A percentile compares a stretch with the other conserved stretches of the same genome.
Conservation (phyloP, 2,888 invertebrate species). For the Podabrus alpinus region DNA sequence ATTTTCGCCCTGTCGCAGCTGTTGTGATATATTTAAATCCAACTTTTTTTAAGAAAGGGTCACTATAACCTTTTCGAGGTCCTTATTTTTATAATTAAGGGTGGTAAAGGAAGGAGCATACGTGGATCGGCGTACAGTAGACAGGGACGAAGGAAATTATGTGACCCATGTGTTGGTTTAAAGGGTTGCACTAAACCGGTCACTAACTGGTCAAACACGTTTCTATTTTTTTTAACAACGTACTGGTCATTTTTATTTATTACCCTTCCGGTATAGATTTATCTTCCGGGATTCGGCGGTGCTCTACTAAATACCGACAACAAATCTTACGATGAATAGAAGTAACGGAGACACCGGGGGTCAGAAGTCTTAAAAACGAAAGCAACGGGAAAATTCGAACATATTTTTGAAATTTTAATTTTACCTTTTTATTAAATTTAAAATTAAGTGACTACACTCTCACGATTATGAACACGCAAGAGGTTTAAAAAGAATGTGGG, state of each 20-base stretch:
- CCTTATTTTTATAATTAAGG: slow-evolving; percentile 5
- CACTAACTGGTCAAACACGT: slow-evolving; percentile 55
- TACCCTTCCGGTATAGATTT: slow-evolving; percentile 41
- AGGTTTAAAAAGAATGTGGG: neutral
- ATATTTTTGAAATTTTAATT: neutral
- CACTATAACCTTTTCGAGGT: slow-evolving; percentile 31
- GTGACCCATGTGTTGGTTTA: neutral
- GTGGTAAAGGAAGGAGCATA: slow-evolving; percentile 2
- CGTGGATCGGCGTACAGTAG: neutral
- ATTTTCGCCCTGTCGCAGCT: slow-evolving; percentile 35
- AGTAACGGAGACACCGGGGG: neutral
- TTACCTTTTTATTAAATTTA: neutral
- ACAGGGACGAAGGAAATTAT: slow-evolving; percentile 9
- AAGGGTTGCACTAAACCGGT: slow-evolving; percentile 34
- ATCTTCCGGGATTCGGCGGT: slow-evolving; percentile 19
- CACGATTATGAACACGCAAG: neutral
- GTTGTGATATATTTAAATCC: slow-evolving; percentile 26
- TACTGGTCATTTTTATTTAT: slow-evolving; percentile 48
- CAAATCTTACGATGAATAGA: neutral
- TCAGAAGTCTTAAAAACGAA: neutral
- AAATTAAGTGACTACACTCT: neutral
- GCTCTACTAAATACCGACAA: neutral
- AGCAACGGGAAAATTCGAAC: neutral
- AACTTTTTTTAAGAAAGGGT: slow-evolving; percentile 45
- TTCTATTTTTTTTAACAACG: slow-evolving; percentile 43